Conservation (phyloP, 2,797 vertebrate species). For the Centropyge bicolor region DNA sequence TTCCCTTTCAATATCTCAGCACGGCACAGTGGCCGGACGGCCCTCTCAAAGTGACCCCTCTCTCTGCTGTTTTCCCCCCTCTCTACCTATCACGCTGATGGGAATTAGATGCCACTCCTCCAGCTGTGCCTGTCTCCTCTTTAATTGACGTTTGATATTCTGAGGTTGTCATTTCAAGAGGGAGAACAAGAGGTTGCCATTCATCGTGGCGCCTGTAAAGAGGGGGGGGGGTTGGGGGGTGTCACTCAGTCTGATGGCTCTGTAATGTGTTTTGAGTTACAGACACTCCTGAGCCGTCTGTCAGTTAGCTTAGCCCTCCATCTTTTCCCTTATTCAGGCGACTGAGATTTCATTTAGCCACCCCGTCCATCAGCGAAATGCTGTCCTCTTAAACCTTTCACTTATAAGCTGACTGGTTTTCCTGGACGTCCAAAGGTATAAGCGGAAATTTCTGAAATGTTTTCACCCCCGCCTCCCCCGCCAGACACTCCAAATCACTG, state of each 20-base stretch:
- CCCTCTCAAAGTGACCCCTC: constrained; percentile 74
- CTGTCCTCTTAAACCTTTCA: constrained; percentile 65
- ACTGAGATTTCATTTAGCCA: constrained; percentile 75
- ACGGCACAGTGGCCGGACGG: constrained; percentile 34
- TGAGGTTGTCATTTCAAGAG: constrained; percentile 80
- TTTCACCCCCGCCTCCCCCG: constrained; percentile 6
- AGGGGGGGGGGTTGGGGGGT: constrained; percentile 35
- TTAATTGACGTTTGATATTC: constrained; percentile 87
- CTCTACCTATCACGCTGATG: constrained; percentile 67
- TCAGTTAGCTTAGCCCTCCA: constrained; percentile 73
- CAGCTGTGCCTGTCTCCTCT: constrained; percentile 74
- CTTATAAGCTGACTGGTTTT: constrained; percentile 52
- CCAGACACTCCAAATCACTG: constrained; percentile 28
- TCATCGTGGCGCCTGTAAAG: constrained; percentile 68
- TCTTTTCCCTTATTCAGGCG: constrained; percentile 64
- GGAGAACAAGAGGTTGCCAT: constrained; percentile 77
- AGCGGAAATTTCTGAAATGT: constrained; percentile 47
- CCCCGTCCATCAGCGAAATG: constrained; percentile 66
- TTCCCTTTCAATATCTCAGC: constrained; percentile 65
- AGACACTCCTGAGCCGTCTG: constrained; percentile 71
- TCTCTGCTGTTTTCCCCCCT: not conserved
- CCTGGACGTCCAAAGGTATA: constrained; percentile 45
- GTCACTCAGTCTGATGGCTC: constrained; percentile 82
- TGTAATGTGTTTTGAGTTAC: constrained; percentile 80
- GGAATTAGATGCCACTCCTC: constrained; percentile 83